These are phyloP conservation scores for Amphimedon queenslandica DNA, from an alignment of 37 sponge, comb jelly and placozoan species.

Conservation along the genomic window DNA sequence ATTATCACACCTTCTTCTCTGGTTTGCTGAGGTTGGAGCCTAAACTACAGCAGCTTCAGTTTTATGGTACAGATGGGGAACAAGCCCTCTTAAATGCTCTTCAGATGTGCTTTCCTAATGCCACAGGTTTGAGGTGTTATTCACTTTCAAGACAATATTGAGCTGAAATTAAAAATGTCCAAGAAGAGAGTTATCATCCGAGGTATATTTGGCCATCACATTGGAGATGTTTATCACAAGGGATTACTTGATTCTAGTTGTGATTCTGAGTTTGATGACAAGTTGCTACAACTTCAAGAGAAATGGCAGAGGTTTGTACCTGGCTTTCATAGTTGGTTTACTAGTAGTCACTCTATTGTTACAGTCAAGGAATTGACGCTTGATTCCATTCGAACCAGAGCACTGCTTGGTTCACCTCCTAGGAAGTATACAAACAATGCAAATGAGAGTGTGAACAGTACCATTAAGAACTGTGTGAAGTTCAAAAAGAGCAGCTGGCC, in stretches of 20 bases:
- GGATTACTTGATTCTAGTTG: slow-evolving; percentile 16
- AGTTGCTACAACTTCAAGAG: background rate
- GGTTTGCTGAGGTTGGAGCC: slow-evolving; percentile 14
- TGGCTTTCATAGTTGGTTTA: slow-evolving; percentile 30
- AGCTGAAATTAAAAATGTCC: slow-evolving; percentile 7
- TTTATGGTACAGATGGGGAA: no score
- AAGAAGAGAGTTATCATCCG: slow-evolving; percentile 2
- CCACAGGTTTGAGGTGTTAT: slow-evolving; percentile 8
- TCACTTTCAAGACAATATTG: slow-evolving; percentile 24
- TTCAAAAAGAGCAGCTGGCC: slow-evolving; percentile 13
- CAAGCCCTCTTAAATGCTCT: no score
- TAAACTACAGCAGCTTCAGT: no score
- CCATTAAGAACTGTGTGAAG: slow-evolving; percentile 8
- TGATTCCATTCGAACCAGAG: no score
- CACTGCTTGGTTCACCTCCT: slow-evolving; percentile 10
- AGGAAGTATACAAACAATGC: slow-evolving; percentile 20
- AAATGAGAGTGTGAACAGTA: slow-evolving; percentile 22
- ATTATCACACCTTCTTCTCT: slow-evolving; percentile 24
- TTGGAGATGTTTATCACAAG: background rate
- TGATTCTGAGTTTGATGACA: slow-evolving; percentile 3
- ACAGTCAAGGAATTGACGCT: no score
- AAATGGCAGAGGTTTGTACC: slow-evolving; percentile 21
- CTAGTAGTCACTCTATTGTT: background rate
- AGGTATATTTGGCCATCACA: background rate
- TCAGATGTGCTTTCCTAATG: no score